Base-by-base conservation (phyloP, 2,888 invertebrate genomes). In the Notocelia uddmanniana region DNA sequence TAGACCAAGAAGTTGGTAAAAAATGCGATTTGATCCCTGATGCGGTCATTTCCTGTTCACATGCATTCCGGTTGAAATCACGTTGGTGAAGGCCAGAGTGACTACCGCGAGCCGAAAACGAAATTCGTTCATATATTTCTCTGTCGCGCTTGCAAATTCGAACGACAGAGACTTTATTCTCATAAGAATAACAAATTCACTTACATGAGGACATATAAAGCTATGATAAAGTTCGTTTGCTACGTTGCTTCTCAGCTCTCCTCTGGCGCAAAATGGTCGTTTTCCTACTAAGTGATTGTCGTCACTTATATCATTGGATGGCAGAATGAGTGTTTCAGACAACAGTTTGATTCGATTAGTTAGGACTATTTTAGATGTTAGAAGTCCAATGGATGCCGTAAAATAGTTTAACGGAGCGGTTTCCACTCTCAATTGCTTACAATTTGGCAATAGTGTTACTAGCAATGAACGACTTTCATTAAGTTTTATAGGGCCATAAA, bases 391-490 rank as follows among this genome's bases (percentile, higher is more conserved):
- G 52, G 19, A 13, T 48, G 15, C 21, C 50, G 13, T 57, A 41
- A 68, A 58, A 37, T 55, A 26, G 64, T 52, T 41, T n/a, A 66
- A 23, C 41, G 19, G 59, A 26, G 45, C 18, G 57, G 58, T 66
- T 59, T 71, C 59, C 66, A 66, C 66, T 59, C 58, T 31, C 21
- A 59, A 66, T 66, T 60, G 54, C 54, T 45, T 21, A 41, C 64
- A 52, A 71, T 70, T 66, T 59, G 31, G 59, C 52, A 66, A 66
- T 52, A 19, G 54, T 63, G 66, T 37, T n/a, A n/a, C n/a, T 37
- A 41, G 57, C 71, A 71, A 54, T 71, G 66, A 66, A 66, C 59
- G 45, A 45, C 37, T 59, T 71, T 66, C 54, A 66, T 59, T 41
- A 66, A n/a, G 54, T 45, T 66, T 63, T 60, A 71, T 60, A 54